A percentile compares a stretch with the other conserved stretches of the same genome.
These are phyloP conservation scores for Rafetus swinhoei DNA, from an alignment of 2,113 vertebrate species.

Conservation along the genomic window DNA sequence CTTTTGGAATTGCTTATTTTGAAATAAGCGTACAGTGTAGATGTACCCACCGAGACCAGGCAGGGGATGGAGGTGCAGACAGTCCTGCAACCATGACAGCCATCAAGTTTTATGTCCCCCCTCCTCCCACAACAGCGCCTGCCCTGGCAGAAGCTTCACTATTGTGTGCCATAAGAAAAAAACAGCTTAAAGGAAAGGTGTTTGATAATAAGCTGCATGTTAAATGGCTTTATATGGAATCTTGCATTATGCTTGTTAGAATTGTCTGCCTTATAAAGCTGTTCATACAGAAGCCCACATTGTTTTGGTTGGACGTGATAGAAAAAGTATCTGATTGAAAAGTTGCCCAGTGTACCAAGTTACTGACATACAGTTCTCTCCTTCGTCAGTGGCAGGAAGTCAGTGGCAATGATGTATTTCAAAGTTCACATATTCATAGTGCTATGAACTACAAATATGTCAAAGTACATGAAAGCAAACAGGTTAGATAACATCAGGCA, in stretches of 20 bases:
- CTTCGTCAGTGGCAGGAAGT: neutral
- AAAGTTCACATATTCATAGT: slow-evolving; percentile 4
- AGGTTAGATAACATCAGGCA: neutral
- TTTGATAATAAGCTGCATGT: neutral
- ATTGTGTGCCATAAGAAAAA: neutral
- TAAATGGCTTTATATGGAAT: neutral
- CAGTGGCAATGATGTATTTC: slow-evolving; percentile 4
- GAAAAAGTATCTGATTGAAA: slow-evolving; percentile 6
- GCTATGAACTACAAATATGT: neutral
- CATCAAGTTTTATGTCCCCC: too few relatives aligned
- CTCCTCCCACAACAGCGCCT: too few relatives aligned
- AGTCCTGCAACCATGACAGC: neutral
- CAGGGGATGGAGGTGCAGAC: neutral
- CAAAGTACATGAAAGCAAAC: neutral
- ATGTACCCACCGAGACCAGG: neutral
- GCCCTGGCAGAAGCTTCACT: neutral
- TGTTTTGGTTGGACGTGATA: slow-evolving; percentile 8
- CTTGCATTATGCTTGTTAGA: neutral
- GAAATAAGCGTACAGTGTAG: too few relatives aligned
- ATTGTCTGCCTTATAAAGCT: neutral
- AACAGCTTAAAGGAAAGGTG: neutral
- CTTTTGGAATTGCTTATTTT: too few relatives aligned
- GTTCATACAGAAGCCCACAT: neutral
- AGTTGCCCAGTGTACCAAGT: neutral
- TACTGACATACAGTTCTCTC: neutral